Evolutionary conservation across 92 coral and sea anemone species (phyloP).

Genomic region (Porites lobata): DNA sequence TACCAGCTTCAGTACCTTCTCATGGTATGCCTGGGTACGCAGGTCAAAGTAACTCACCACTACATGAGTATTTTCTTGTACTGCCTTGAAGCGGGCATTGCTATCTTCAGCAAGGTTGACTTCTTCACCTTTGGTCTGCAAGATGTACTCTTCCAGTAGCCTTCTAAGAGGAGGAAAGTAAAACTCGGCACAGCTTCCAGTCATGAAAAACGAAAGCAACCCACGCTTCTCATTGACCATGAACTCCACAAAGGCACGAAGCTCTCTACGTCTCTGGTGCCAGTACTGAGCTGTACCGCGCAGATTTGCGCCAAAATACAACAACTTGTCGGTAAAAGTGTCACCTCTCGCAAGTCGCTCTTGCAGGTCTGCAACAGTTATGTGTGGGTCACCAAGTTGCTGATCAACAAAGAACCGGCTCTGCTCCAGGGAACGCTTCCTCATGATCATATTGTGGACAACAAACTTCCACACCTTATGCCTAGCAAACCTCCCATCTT

Average conservation of each 20-base stretch:
- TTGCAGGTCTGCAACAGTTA: constrained; percentile 36
- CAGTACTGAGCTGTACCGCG: constrained; percentile 57
- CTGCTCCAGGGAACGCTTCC: constrained; percentile 38
- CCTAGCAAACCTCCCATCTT: constrained; percentile 11
- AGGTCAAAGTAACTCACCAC: constrained; percentile 6
- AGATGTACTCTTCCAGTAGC: too few species aligned
- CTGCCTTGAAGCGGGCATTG: too few species aligned
- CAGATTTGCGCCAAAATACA: neutral
- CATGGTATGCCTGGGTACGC: constrained; percentile 48
- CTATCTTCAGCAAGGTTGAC: too few species aligned
- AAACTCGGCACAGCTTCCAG: too few species aligned
- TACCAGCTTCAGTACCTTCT: constrained; percentile 44
- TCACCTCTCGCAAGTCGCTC: too few species aligned
- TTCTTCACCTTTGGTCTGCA: too few species aligned
- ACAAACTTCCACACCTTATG: constrained; percentile 57
- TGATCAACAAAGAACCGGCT: constrained; percentile 51
- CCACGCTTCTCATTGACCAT: constrained; percentile 66
- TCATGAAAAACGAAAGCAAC: constrained; percentile 51
- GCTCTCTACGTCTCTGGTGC: constrained; percentile 65
- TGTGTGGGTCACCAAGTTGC: constrained; percentile 57
- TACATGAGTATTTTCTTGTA: too few species aligned
- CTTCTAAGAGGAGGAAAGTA: too few species aligned
- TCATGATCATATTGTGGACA: constrained; percentile 57
- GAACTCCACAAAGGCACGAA: constrained; percentile 59
- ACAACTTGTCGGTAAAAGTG: too few species aligned